These are phyloP conservation scores for Euspilapteryx auroguttella DNA, from an alignment of 2,888 invertebrate genomes.

Conservation along the genomic window DNA sequence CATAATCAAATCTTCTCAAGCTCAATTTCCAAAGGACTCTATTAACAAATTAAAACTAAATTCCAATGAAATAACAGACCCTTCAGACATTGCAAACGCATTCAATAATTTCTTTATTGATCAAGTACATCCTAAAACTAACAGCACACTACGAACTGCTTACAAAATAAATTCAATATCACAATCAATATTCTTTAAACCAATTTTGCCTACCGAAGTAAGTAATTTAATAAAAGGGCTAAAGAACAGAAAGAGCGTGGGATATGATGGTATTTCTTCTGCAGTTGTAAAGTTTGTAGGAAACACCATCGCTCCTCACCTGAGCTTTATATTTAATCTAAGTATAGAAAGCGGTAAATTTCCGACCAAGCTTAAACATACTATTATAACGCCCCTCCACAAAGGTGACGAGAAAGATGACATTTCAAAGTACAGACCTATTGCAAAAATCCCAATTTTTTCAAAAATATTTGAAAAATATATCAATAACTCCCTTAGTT, in stretches of 20 bases:
- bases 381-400: constrained; percentile 7
- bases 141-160: too few relatives aligned
- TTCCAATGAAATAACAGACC: not conserved
- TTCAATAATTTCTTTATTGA: not conserved
- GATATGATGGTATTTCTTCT: not conserved
- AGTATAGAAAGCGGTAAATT: not conserved
- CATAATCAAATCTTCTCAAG: not conserved
- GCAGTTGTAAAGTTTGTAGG: not conserved
- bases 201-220: not conserved
- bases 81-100: not conserved
- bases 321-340: not conserved
- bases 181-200: not conserved
- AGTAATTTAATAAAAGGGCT: not conserved
- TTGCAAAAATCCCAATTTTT: constrained; percentile 7
- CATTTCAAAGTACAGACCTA: constrained; percentile 8
- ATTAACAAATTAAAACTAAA: not conserved
- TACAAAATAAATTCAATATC: not conserved
- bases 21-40: not conserved
- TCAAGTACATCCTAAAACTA: not conserved
- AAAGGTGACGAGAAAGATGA: constrained; percentile 6
- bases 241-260: not conserved
- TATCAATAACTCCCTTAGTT: not conserved
- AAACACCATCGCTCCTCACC: not conserved
- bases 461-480: constrained; percentile 2
- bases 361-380: constrained; percentile 3